Percentiles rank a stretch among this genome's conserved stretches.
These are phyloP conservation scores for Philonicus albiceps DNA, from an alignment of 2,888 invertebrate species.

Conservation along the genomic window DNA sequence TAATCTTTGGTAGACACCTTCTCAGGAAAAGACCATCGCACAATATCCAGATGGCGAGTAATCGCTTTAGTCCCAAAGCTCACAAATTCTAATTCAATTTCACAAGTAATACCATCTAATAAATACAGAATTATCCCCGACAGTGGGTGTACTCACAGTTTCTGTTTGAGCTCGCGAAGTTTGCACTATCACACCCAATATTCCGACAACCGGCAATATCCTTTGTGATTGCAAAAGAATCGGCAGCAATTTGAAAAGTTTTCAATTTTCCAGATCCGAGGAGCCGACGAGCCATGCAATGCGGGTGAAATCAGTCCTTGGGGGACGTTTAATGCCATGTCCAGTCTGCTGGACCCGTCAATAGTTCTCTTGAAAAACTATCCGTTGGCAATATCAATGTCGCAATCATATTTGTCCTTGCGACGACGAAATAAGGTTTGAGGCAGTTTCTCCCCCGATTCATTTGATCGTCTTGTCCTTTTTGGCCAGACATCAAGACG, in stretches of 20 bases:
- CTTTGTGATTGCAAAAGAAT: neutral
- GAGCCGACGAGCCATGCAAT: neutral
- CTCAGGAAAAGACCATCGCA: neutral
- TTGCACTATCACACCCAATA: neutral
- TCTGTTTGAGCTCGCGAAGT: neutral
- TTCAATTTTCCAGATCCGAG: conserved; percentile 1
- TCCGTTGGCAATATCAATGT: conserved; percentile 11
- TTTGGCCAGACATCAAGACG: conserved; percentile 8
- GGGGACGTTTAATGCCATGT: neutral
- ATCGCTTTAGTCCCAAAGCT: neutral
- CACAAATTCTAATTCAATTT: conserved; percentile 16
- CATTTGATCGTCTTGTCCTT: neutral
- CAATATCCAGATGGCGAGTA: conserved; percentile 4
- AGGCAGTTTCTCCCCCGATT: neutral
- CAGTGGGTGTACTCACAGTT: neutral
- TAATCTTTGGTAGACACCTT: neutral
- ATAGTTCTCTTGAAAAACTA: conserved; percentile 1
- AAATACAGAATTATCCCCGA: neutral
- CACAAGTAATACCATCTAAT: neutral
- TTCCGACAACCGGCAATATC: neutral
- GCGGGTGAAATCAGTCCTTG: neutral
- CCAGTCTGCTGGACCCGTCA: neutral
- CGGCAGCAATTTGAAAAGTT: neutral
- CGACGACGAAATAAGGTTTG: neutral
- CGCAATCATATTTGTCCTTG: conserved; percentile 8